A percentile compares a stretch with the other conserved stretches of the same genome.
phyloP scores from a whole-genome alignment of 2,888 invertebrate species.

The Conchocele bisecta region DNA sequence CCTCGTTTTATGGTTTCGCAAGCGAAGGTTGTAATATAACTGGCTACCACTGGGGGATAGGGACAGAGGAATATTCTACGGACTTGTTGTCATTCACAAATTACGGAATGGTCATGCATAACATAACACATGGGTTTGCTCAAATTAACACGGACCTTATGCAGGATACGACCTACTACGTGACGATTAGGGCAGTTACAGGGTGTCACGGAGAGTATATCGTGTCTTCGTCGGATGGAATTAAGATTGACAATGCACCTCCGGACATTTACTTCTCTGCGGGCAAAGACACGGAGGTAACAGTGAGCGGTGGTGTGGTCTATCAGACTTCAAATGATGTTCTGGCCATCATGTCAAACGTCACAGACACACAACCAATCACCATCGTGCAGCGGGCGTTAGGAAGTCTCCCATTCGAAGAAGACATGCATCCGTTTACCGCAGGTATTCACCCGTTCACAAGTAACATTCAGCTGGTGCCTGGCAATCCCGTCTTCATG shows the following conservation, averaged over 20 bases:
- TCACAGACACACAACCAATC: constrained; percentile 26
- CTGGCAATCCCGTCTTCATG: constrained; percentile 45
- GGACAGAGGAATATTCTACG: constrained; percentile 54
- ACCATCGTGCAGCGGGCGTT: constrained; percentile 14
- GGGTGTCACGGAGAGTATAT: constrained; percentile 65
- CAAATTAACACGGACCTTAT: constrained; percentile 51
- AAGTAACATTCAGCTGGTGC: constrained; percentile 17
- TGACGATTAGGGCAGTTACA: constrained; percentile 62
- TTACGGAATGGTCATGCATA: constrained; percentile 60
- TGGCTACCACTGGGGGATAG: constrained; percentile 67
- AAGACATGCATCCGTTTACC: constrained; percentile 16
- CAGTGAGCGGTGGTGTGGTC: not conserved
- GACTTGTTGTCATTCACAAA: constrained; percentile 59
- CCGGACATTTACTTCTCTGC: constrained; percentile 1
- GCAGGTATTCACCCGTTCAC: constrained; percentile 11
- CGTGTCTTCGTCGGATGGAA: constrained; percentile 64
- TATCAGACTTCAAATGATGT: constrained; percentile 38
- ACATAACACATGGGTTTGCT: constrained; percentile 53
- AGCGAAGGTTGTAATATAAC: constrained; percentile 65
- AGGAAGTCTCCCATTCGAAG: constrained; percentile 30
- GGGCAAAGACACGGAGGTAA: not conserved
- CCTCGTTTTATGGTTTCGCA: constrained; percentile 65
- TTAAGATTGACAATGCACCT: constrained; percentile 54
- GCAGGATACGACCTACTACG: constrained; percentile 53
- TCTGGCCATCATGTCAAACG: constrained; percentile 19